phyloP scores from a whole-genome alignment of 2,113 vertebrate species.

The Peromyscus californicus region DNA sequence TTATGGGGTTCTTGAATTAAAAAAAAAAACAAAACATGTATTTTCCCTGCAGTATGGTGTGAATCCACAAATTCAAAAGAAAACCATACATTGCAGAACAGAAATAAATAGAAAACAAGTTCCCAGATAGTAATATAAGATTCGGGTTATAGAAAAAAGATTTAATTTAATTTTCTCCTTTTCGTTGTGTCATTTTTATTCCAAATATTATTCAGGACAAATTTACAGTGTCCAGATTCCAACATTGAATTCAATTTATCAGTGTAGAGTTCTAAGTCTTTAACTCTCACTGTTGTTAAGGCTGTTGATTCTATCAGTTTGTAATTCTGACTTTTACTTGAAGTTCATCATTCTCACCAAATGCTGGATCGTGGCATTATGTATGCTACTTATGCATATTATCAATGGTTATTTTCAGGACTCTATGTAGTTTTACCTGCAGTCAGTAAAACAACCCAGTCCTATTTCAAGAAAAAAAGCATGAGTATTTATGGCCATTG shows the following conservation, averaged over 20 bases:
- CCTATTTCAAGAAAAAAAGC: no score
- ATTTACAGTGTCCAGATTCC: not conserved
- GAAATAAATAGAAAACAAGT: not conserved
- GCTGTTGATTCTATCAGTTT: not conserved
- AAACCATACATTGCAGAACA: not conserved
- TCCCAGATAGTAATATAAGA: not conserved
- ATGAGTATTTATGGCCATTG: not conserved
- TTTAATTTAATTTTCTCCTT: conserved; percentile 26
- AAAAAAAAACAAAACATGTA: not conserved
- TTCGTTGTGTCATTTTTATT: not conserved
- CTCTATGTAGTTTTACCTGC: not conserved
- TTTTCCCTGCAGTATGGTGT: not conserved
- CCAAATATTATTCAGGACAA: not conserved
- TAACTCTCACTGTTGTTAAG: not conserved
- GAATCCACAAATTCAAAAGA: conserved; percentile 44
- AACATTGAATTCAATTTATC: not conserved
- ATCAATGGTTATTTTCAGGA: not conserved
- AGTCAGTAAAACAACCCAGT: not conserved
- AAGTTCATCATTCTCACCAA: not conserved
- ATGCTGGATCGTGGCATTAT: not conserved
- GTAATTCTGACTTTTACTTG: not conserved
- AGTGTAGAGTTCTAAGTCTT: not conserved
- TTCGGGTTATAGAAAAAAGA: not conserved
- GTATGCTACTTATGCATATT: not conserved
- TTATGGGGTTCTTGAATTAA: not conserved